Percentiles rank a stretch among this genome's conserved stretches.
These are phyloP conservation scores for Mimumesa dahlbomi DNA, from an alignment of 2,888 invertebrate genomes.

Conservation along the genomic window DNA sequence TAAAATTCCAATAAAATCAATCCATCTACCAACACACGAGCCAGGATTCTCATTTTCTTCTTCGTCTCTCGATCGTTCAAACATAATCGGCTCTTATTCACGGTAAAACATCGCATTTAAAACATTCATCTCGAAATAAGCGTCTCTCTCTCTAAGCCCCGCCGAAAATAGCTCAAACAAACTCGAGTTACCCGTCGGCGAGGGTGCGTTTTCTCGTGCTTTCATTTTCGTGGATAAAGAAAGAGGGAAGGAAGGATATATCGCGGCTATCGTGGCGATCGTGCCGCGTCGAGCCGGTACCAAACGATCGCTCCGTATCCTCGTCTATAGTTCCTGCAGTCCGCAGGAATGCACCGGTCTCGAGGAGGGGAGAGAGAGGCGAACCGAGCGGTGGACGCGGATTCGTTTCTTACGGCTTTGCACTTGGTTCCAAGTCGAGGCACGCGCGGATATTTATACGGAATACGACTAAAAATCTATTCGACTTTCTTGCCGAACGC, in stretches of 20 bases:
- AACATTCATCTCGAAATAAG: no score
- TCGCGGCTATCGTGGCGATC: constrained; percentile 19
- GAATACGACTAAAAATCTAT: constrained; percentile 47
- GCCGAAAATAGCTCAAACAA: neutral
- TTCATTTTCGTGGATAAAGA: constrained; percentile 3
- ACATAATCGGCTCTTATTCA: no score
- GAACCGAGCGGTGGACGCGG: constrained; percentile 31
- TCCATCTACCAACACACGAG: no score
- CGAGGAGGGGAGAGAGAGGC: constrained; percentile 2
- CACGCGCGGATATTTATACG: constrained; percentile 46
- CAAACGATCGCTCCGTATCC: constrained; percentile 35
- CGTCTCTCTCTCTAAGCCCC: neutral
- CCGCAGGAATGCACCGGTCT: constrained; percentile 47
- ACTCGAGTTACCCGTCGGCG: neutral
- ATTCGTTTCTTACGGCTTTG: constrained; percentile 47
- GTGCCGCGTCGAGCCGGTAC: constrained; percentile 16
- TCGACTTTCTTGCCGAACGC: constrained; percentile 56
- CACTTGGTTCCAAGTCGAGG: constrained; percentile 46
- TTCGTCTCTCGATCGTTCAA: no score
- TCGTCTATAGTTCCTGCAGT: constrained; percentile 36
- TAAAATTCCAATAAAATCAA: no score
- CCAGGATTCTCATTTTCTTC: no score
- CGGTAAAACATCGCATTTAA: no score
- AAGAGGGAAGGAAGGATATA: constrained; percentile 16
- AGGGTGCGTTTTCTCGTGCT: neutral